Evolutionary conservation across 2,797 vertebrate genomes (phyloP).

Genomic region (Heterohyrax brucei): DNA sequence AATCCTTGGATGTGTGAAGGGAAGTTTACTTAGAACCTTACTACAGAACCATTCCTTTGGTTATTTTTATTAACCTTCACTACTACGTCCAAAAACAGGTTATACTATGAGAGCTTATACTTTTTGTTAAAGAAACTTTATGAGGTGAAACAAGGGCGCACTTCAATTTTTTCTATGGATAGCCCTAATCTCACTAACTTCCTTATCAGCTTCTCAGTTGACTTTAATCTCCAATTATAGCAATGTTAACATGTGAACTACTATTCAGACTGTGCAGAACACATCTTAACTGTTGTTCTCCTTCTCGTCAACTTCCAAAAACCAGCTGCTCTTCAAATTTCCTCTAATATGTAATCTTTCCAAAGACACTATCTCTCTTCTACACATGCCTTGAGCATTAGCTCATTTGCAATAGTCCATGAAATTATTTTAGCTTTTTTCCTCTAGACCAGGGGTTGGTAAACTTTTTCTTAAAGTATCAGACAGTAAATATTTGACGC

Average conservation of each 20-base stretch:
- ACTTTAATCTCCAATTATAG: not conserved
- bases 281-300: not conserved
- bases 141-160: not conserved
- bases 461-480: conserved; percentile 29
- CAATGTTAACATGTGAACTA: not conserved
- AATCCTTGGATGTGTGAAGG: not conserved
- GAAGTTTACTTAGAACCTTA: not conserved
- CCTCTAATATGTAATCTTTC: not conserved
- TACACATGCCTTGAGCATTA: conserved; percentile 8
- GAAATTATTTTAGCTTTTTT: conserved; percentile 44
- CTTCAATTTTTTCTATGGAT: not conserved
- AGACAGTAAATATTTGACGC: conserved; percentile 42
- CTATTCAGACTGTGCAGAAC: not conserved
- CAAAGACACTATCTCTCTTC: not conserved
- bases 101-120: not conserved
- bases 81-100: not conserved
- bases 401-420: not conserved
- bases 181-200: not conserved
- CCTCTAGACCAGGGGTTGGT: conserved; percentile 18
- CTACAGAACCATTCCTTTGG: conserved; percentile 17
- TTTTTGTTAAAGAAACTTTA: not conserved
- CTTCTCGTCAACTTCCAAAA: conserved; percentile 2
- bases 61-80: not conserved
- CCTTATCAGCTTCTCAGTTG: not conserved
- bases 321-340: conserved; percentile 14